Evolutionary conservation across 37 sponge, comb jelly and placozoan genomes (phyloP).

Genomic region (Dysidea cf. avara): DNA sequence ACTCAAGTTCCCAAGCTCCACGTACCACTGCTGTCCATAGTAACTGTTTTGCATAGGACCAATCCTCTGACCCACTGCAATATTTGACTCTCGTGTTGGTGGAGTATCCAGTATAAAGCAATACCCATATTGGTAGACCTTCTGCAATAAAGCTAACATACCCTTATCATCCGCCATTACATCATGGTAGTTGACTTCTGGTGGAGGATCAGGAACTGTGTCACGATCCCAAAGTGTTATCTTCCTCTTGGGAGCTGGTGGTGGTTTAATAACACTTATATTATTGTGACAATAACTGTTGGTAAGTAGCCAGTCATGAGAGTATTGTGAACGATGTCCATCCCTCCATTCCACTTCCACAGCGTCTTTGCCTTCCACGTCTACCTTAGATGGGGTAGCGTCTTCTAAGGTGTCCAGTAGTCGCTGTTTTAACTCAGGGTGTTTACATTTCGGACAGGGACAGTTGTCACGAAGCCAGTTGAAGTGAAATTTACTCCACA

Average conservation of each 20-base stretch:
- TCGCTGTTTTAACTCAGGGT: constrained; percentile 22
- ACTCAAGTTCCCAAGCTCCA: no score
- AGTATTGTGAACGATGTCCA: no score
- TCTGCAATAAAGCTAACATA: constrained; percentile 3
- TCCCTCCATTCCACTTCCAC: no score
- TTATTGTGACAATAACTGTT: constrained; percentile 6
- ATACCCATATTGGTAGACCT: constrained; percentile 8
- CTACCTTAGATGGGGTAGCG: constrained; percentile 5
- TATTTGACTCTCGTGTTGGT: not conserved
- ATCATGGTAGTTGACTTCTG: not conserved
- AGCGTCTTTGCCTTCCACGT: constrained; percentile 17
- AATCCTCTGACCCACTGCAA: constrained; percentile 1
- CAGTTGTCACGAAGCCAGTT: constrained; percentile 51
- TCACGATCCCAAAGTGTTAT: constrained; percentile 7
- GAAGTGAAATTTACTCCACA: constrained; percentile 15
- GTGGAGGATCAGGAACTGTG: not conserved
- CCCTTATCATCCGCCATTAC: not conserved
- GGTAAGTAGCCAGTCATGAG: no score
- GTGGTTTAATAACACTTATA: no score
- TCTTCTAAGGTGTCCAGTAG: constrained; percentile 19
- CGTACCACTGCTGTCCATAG: constrained; percentile 8
- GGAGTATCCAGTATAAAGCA: constrained; percentile 27
- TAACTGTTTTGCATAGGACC: constrained; percentile 20
- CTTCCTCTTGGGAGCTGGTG: not conserved
- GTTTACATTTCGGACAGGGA: constrained; percentile 24